phyloP scores from a whole-genome alignment of 2,888 invertebrate genomes.

The Pyrochroa serraticornis region DNA sequence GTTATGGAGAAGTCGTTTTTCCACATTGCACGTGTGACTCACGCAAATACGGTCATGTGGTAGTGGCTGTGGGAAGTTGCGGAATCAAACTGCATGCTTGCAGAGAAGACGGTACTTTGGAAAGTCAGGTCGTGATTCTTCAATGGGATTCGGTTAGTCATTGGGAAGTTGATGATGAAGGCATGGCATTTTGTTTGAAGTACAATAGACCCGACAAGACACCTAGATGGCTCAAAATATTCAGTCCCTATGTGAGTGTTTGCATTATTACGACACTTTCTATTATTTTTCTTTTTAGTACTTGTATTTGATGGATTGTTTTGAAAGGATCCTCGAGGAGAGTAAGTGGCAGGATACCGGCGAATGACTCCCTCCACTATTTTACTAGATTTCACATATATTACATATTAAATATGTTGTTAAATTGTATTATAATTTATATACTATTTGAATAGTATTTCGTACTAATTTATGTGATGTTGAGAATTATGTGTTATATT shows the following conservation, averaged over 20 bases:
- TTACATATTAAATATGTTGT: slow-evolving; percentile 29
- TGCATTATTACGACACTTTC: slow-evolving; percentile 32
- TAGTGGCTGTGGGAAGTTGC: slow-evolving; percentile 61
- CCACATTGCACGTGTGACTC: slow-evolving; percentile 94
- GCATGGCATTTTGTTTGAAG: slow-evolving; percentile 88
- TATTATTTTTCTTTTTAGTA: slow-evolving; percentile 66
- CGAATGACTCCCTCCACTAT: slow-evolving; percentile 64
- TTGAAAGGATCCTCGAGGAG: slow-evolving; percentile 94
- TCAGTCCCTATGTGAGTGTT: slow-evolving; percentile 83
- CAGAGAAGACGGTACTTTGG: slow-evolving; percentile 78
- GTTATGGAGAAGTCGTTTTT: slow-evolving; percentile 93
- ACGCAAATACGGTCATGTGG: slow-evolving; percentile 84
- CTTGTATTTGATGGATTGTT: slow-evolving; percentile 90
- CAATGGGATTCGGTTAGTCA: slow-evolving; percentile 82
- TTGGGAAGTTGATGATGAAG: slow-evolving; percentile 92
- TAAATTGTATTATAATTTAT: slow-evolving; percentile 27
- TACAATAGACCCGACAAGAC: slow-evolving; percentile 83
- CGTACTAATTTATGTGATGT: slow-evolving; percentile 28
- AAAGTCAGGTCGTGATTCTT: slow-evolving; percentile 79
- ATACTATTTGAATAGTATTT: slow-evolving; percentile 27
- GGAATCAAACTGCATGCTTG: slow-evolving; percentile 83
- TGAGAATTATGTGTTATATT: slow-evolving; percentile 17
- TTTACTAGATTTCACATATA: slow-evolving; percentile 10
- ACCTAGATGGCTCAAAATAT: slow-evolving; percentile 84
- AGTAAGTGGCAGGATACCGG: slow-evolving; percentile 84